phyloP scores from a whole-genome alignment of 2,888 invertebrate species.

The Camponotus fellah region DNA sequence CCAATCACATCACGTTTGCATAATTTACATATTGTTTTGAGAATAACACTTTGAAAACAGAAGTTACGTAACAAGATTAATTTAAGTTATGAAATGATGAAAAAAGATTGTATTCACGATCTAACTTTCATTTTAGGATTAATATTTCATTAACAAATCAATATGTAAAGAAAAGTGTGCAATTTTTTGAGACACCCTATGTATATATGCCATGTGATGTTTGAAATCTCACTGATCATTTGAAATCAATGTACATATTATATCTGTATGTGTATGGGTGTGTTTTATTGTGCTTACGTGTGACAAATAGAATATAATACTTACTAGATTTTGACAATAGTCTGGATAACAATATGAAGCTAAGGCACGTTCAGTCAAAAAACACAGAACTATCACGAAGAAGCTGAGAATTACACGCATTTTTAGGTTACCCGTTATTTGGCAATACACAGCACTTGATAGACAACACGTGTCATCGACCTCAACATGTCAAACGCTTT shows the following conservation, averaged over 20 bases:
- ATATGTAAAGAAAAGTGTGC: neutral
- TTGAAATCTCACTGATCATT: no score
- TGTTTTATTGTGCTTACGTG: neutral
- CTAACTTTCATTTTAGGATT: neutral
- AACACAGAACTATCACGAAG: constrained; percentile 68
- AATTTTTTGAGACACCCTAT: neutral
- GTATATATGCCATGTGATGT: neutral
- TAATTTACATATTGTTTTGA: neutral
- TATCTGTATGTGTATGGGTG: neutral
- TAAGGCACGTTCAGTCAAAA: constrained; percentile 49
- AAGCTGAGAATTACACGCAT: constrained; percentile 68
- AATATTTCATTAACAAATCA: neutral
- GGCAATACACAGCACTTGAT: neutral
- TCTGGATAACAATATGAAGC: constrained; percentile 79
- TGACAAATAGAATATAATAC: constrained; percentile 22
- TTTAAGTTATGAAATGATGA: neutral
- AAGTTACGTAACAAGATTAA: neutral
- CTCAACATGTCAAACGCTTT: constrained; percentile 31
- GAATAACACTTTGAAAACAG: neutral
- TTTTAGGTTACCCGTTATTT: constrained; percentile 60
- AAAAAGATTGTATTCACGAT: neutral
- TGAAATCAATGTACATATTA: neutral
- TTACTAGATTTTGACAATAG: constrained; percentile 79
- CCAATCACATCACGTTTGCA: neutral
- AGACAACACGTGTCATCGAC: neutral